These are phyloP conservation scores for Harmothoe impar DNA, from an alignment of 2,888 invertebrate species.

Conservation along the genomic window DNA sequence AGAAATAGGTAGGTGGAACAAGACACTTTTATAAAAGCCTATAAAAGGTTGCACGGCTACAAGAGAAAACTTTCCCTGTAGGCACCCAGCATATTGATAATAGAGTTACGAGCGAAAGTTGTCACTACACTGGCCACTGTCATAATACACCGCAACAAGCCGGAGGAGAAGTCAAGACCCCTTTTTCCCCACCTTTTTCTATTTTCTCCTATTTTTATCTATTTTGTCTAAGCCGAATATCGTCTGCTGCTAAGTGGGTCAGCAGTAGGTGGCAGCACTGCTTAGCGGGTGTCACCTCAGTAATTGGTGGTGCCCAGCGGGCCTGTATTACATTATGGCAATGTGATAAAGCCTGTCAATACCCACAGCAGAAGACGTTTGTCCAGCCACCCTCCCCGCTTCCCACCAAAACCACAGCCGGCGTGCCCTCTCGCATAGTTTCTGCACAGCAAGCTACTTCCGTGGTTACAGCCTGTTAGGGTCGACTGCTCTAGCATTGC, in stretches of 20 bases:
- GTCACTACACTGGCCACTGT: too few relatives aligned
- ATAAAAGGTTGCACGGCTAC: too few relatives aligned
- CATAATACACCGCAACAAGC: too few relatives aligned
- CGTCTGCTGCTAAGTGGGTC: constrained; percentile 30
- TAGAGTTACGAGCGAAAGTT: too few relatives aligned
- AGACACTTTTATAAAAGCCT: too few relatives aligned
- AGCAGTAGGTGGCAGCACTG: constrained; percentile 17
- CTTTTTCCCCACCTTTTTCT: neutral
- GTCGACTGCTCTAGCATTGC: too few relatives aligned
- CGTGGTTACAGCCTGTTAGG: too few relatives aligned
- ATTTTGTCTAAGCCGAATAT: neutral
- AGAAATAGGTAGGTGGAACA: too few relatives aligned
- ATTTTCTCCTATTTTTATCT: neutral
- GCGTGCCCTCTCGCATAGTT: neutral
- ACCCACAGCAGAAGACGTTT: constrained; percentile 26
- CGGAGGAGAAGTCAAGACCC: too few relatives aligned
- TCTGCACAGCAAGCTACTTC: too few relatives aligned
- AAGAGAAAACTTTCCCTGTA: too few relatives aligned
- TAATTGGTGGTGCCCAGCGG: constrained; percentile 1
- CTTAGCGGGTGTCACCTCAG: constrained; percentile 18
- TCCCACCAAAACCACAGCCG: constrained; percentile 6
- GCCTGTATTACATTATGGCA: constrained; percentile 44
- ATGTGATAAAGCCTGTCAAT: constrained; percentile 54
- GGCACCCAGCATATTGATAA: too few relatives aligned
- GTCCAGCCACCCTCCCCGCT: neutral